A percentile compares a stretch with the other conserved stretches of the same genome.
Evolutionary conservation across 2,888 invertebrate species (phyloP).

Genomic region (Conomelus anceps): DNA sequence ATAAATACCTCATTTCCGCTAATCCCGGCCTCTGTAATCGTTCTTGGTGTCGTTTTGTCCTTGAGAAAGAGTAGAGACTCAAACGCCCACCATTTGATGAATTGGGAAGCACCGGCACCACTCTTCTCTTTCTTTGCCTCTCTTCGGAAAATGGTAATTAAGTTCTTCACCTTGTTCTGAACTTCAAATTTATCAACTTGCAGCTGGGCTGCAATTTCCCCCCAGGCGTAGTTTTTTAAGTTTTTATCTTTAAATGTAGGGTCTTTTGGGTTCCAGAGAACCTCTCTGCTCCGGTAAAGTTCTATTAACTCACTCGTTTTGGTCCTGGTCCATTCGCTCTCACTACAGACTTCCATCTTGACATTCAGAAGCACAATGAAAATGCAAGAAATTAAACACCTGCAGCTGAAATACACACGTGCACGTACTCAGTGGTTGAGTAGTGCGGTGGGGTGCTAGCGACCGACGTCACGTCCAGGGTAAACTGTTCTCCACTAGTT

Average conservation of each 20-base stretch:
- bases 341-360: conserved; percentile 15
- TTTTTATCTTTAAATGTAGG: neutral
- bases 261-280: no score
- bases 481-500: no score
- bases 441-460: no score
- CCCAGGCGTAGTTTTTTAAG: neutral
- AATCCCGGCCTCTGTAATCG: no score
- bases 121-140: neutral
- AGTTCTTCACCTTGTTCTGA: neutral
- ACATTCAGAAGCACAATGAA: neutral
- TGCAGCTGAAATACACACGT: no score
- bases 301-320: neutral
- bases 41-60: neutral
- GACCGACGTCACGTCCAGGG: no score
- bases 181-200: neutral
- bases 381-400: conserved; percentile 3
- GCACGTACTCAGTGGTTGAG: no score
- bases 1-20: no score
- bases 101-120: neutral
- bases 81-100: neutral
- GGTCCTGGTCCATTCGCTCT: conserved; percentile 13
- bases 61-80: neutral
- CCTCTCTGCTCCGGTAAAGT: no score
- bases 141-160: neutral
- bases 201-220: neutral